Percentiles rank a stretch among this genome's conserved stretches.
Evolutionary conservation across 2,113 vertebrate species (phyloP).

Genomic region (Conger conger): DNA sequence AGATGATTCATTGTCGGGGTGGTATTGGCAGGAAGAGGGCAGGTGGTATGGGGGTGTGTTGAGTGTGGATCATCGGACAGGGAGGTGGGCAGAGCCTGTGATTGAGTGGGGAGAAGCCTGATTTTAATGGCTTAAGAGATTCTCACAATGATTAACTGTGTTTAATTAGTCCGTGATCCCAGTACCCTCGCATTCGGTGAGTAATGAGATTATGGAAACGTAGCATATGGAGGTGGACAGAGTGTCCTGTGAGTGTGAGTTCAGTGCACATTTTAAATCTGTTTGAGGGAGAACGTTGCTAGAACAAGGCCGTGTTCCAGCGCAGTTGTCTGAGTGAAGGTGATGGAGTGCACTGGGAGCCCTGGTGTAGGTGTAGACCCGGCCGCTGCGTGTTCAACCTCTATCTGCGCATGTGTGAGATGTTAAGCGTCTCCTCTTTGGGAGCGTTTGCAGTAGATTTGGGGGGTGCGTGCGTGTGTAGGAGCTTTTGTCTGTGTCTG

Average conservation of each 20-base stretch:
- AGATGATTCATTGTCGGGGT: not conserved
- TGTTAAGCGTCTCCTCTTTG: constrained; percentile 19
- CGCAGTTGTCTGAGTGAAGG: not conserved
- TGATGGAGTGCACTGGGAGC: not conserved
- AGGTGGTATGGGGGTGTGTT: constrained; percentile 29
- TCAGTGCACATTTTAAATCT: not conserved
- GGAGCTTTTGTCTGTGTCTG: too few relatives aligned
- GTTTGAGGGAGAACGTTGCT: not conserved
- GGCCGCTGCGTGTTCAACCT: not conserved
- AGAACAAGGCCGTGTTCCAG: not conserved
- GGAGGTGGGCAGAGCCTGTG: not conserved
- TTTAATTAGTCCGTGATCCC: constrained; percentile 33
- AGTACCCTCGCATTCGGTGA: not conserved
- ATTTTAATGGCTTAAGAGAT: constrained; percentile 44
- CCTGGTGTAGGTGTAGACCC: not conserved
- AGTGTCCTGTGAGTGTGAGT: too few relatives aligned
- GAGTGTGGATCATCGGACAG: not conserved
- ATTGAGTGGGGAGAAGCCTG: constrained; percentile 15
- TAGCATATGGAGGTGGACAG: not conserved
- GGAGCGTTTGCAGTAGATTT: not conserved
- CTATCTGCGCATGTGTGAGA: not conserved
- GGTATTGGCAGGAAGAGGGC: constrained; percentile 18
- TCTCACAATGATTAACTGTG: constrained; percentile 26
- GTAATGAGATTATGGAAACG: constrained; percentile 14
- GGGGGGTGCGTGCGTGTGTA: too few relatives aligned